These are phyloP conservation scores for Charina bottae DNA, from an alignment of 2,113 vertebrate species.

Conservation along the genomic window DNA sequence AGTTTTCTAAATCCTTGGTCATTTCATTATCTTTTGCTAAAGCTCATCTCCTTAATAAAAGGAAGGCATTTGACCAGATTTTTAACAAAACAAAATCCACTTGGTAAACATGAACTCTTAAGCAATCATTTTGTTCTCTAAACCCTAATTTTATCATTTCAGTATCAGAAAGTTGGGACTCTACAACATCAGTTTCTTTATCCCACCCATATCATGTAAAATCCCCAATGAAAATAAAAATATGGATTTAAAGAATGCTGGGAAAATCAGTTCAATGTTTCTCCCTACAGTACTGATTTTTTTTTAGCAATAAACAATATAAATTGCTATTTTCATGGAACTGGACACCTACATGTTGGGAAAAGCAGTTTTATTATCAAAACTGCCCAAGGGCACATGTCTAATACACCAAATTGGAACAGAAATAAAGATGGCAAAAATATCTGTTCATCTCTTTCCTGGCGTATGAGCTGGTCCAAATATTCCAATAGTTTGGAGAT, in stretches of 20 bases:
- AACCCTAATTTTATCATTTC: not conserved
- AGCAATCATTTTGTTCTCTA: not conserved
- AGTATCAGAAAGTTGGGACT: not conserved
- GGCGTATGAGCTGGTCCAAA: not conserved
- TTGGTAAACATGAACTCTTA: not conserved
- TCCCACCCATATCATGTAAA: not conserved
- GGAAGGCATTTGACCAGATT: not conserved
- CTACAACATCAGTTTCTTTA: not conserved
- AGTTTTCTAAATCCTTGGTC: not conserved
- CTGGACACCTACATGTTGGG: not conserved
- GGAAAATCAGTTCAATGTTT: not conserved
- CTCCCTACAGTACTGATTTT: not conserved
- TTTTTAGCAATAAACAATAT: not conserved
- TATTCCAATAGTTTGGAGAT: not conserved
- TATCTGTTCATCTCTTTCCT: not conserved
- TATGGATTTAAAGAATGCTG: not conserved
- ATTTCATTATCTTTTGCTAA: not conserved
- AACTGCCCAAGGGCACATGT: not conserved
- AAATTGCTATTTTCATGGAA: not conserved
- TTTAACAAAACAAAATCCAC: not conserved
- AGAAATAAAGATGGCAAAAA: not conserved
- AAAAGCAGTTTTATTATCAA: not conserved
- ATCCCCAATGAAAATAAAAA: not conserved
- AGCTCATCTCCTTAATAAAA: not conserved
- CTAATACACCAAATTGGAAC: not conserved